Conservation (phyloP, 2,888 invertebrate genomes). For the Phaedon cochleariae region DNA sequence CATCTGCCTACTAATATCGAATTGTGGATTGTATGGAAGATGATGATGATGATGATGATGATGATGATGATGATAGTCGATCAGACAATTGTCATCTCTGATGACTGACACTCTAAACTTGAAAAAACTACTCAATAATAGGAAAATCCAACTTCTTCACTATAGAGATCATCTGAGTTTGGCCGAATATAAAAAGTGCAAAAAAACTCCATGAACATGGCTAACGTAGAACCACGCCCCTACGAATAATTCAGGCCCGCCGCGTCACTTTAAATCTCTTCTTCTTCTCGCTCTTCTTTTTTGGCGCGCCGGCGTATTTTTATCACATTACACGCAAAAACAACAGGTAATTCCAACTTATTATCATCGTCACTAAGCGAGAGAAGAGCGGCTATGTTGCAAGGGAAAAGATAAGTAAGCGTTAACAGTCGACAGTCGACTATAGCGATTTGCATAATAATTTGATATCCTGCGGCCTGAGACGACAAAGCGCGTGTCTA, state of each 20-base stretch:
- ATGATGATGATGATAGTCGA: no score
- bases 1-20: no score
- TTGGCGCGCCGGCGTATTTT: slow-evolving; percentile 10
- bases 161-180: not conserved
- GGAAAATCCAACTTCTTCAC: no score
- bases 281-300: no score
- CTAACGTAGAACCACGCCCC: not conserved
- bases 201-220: not conserved
- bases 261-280: not conserved
- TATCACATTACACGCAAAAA: slow-evolving; percentile 19
- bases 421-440: slow-evolving; percentile 25
- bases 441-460: slow-evolving; percentile 35
- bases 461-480: slow-evolving; percentile 27
- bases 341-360: slow-evolving; percentile 15
- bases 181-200: not conserved
- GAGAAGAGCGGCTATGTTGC: slow-evolving; percentile 10
- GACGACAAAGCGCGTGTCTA: slow-evolving; percentile 29
- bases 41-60: no score
- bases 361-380: slow-evolving; percentile 14
- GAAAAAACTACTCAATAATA: no score
- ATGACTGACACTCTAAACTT: no score
- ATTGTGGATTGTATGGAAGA: no score
- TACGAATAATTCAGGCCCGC: not conserved
- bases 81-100: no score
- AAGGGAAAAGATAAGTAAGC: slow-evolving; percentile 24